Conservation (phyloP, 2,113 vertebrate species). For the Poeciliopsis turrubarensis region DNA sequence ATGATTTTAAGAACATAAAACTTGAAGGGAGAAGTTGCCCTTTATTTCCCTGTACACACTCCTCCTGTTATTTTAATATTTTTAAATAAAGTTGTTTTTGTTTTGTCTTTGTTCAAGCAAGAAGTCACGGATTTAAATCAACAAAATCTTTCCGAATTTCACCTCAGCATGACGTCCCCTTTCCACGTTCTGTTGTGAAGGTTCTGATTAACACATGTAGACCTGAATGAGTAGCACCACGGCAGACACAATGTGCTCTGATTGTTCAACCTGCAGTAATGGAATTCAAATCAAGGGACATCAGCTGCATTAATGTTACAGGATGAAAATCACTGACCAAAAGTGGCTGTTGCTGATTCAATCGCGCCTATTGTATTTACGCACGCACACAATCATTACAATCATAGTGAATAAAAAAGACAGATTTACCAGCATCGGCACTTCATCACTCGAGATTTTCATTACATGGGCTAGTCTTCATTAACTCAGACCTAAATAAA, state of each 20-base stretch:
- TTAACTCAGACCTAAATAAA: background rate
- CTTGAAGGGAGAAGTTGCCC: no score
- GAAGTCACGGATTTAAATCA: background rate
- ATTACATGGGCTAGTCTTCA: background rate
- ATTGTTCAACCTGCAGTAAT: slow-evolving; percentile 21
- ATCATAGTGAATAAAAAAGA: background rate
- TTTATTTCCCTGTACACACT: background rate
- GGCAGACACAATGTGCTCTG: background rate
- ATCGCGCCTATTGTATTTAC: slow-evolving; percentile 18
- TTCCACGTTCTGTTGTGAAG: background rate
- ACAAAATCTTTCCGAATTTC: background rate
- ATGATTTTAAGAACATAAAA: no score
- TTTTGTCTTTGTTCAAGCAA: background rate
- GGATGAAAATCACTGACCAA: background rate
- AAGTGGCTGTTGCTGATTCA: slow-evolving; percentile 7
- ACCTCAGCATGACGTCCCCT: background rate
- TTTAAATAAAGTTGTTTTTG: background rate
- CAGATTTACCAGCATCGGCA: background rate
- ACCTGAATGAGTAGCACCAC: background rate
- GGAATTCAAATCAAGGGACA: slow-evolving; percentile 12
- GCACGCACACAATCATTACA: slow-evolving; percentile 2
- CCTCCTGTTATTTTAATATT: background rate
- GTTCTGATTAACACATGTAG: background rate
- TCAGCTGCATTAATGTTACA: slow-evolving; percentile 9
- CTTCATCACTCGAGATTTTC: background rate